phyloP scores from a whole-genome alignment of 2,888 invertebrate species.

The Eucera pruinosa region DNA sequence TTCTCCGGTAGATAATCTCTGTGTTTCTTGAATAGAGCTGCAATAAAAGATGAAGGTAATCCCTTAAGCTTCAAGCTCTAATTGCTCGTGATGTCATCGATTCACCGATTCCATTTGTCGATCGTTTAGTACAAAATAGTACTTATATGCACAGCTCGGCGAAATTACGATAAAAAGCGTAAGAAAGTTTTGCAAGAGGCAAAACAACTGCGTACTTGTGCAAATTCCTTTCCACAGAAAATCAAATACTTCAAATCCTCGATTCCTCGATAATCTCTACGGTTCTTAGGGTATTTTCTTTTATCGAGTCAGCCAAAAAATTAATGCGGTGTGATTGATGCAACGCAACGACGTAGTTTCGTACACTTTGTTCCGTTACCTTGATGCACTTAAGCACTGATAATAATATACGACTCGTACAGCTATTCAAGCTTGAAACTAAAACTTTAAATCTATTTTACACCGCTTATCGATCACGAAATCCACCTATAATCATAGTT shows the following conservation, averaged over 20 bases:
- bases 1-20: slow-evolving; percentile 46
- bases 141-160: slow-evolving; percentile 20
- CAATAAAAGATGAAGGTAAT: too few species aligned
- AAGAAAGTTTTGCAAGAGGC: slow-evolving; percentile 19
- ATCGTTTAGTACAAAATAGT: slow-evolving; percentile 8
- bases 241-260: slow-evolving; percentile 48
- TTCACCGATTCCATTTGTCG: slow-evolving; percentile 15
- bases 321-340: slow-evolving; percentile 58
- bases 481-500: background rate
- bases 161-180: slow-evolving; percentile 14
- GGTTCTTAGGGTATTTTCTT: background rate
- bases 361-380: background rate
- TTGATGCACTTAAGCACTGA: slow-evolving; percentile 3
- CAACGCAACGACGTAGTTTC: slow-evolving; percentile 27
- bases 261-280: slow-evolving; percentile 60
- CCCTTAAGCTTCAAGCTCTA: slow-evolving; percentile 50
- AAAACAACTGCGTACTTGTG: slow-evolving; percentile 46
- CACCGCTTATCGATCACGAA: slow-evolving; percentile 11
- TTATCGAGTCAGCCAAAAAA: slow-evolving; percentile 38
- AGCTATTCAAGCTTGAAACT: background rate
- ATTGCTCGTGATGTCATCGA: too few species aligned
- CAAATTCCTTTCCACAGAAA: slow-evolving; percentile 48
- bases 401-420: slow-evolving; percentile 14
- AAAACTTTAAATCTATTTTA: slow-evolving; percentile 1
- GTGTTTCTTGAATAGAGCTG: too few species aligned